Conservation (phyloP, 2,888 invertebrate genomes). For the Ecliptopera silaceata region DNA sequence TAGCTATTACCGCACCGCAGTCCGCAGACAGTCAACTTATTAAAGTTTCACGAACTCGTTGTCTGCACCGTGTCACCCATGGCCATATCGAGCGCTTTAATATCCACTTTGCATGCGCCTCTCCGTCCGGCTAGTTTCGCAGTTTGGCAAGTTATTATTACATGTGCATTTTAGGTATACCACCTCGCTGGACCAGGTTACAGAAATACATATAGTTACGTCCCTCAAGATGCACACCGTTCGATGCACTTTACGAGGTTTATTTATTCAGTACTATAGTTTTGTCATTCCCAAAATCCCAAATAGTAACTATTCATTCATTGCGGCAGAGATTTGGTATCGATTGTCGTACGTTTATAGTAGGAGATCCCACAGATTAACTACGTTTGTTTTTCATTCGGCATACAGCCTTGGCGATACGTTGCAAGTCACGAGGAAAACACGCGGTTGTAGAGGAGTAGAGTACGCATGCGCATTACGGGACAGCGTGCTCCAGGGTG, state of each 20-base stretch:
- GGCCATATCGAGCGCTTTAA: conserved; percentile 54
- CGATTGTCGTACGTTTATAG: conserved; percentile 16
- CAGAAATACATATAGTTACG: neutral
- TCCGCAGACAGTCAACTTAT: conserved; percentile 48
- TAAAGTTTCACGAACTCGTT: conserved; percentile 62
- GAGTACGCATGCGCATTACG: conserved; percentile 70
- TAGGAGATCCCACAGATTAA: conserved; percentile 15
- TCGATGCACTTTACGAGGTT: neutral
- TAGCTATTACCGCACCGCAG: conserved; percentile 20
- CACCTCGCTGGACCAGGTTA: too few relatives aligned
- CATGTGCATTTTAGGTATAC: conserved; percentile 1
- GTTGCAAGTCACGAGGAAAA: conserved; percentile 66
- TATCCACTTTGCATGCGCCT: conserved; percentile 52
- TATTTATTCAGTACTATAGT: neutral
- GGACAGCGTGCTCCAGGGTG: conserved; percentile 34
- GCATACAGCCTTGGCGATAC: conserved; percentile 33
- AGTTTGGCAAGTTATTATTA: conserved; percentile 21
- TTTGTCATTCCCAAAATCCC: neutral
- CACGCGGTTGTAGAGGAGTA: conserved; percentile 67
- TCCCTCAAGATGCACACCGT: neutral
- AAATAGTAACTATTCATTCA: conserved; percentile 1
- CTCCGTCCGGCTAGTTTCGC: conserved; percentile 38
- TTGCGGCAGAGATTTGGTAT: conserved; percentile 6
- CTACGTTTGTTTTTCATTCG: conserved; percentile 25
- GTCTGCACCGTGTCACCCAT: conserved; percentile 47